A percentile compares a stretch with the other conserved stretches of the same genome.
These are phyloP conservation scores for Hypselothyrea guttata DNA, from an alignment of 2,888 invertebrate genomes.

Conservation along the genomic window DNA sequence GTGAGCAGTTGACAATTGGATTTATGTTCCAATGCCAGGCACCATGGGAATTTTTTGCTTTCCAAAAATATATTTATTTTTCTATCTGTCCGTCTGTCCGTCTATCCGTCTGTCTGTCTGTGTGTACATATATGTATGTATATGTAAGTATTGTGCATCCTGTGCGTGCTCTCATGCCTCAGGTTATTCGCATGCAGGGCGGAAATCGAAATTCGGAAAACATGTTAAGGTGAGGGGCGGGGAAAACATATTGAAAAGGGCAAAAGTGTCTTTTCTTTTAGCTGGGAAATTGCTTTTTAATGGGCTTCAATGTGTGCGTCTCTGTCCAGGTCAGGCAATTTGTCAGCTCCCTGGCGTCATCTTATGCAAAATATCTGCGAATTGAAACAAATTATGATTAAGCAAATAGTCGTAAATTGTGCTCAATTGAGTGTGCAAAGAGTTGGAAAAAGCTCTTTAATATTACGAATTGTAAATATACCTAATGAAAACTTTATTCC, in stretches of 20 bases:
- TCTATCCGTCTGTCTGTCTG: conserved; percentile 6
- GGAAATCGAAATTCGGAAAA: conserved; percentile 78
- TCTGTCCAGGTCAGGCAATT: conserved; percentile 27
- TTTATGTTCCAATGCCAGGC: conserved; percentile 54
- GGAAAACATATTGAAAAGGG: conserved; percentile 44
- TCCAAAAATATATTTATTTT: conserved; percentile 21
- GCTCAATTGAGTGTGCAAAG: neutral
- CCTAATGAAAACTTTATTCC: no score
- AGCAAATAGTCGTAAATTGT: conserved; percentile 21
- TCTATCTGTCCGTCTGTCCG: neutral
- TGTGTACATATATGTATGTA: neutral
- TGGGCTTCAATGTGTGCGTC: conserved; percentile 28
- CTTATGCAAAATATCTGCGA: conserved; percentile 30
- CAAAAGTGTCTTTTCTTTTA: conserved; percentile 24
- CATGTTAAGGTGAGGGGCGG: conserved; percentile 40
- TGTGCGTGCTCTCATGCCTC: conserved; percentile 23
- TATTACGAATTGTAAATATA: no score
- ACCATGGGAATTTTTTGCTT: conserved; percentile 13
- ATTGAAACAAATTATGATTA: conserved; percentile 21
- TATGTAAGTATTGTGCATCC: conserved; percentile 7
- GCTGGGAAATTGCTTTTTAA: conserved; percentile 56
- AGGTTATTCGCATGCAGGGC: conserved; percentile 22
- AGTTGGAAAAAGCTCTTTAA: neutral
- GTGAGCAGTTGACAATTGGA: conserved; percentile 58
- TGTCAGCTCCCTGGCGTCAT: conserved; percentile 34